Base-by-base conservation (phyloP, 2,888 invertebrate genomes). In the Xestobium rufovillosum region DNA sequence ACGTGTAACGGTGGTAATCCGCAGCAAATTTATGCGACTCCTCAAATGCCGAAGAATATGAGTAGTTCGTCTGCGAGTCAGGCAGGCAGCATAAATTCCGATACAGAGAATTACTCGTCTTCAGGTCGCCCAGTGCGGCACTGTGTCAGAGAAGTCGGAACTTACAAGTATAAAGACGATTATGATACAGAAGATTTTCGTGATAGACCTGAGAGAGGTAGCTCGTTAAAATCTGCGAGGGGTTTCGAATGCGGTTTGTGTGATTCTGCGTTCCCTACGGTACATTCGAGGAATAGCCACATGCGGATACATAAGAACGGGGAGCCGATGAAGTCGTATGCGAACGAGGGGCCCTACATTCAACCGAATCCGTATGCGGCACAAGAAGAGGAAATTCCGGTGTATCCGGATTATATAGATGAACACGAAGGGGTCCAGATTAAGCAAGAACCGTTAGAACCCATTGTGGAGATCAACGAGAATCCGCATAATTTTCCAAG, bases 261-360 rank as follows among this genome's bases (percentile, higher is more conserved):
- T 41, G 58, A 57, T 36, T 62, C 61, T 0, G 60, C 63, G 2
- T 66, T 66, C 43, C 63, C 63, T 1, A 64, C 64, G 0, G 57
- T 62, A 11, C 62, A 63, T 28, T 65, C 66, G 1, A 45, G 59
- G 10, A 66, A 66, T 40, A 63, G 62, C 39, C 66, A 66, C 48
- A 66, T 66, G 66, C 52, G 66, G 12, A 63, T 66, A 12, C 66
- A 66, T 43, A 65, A 65, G 39, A 54, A 56, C 9, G 61, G 57
- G 27, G 6, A 6, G 23, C 23, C 23, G 23, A n/a, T n/a, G 23
- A 19, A 6, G 23, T 6, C 6, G 23, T 6, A 19, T 19, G 6
- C 6, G 6, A 19, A 19, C 23, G 23, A 8, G 6, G n/a, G 23
- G 23, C 6, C 6, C 23, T 6, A n/a, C 6, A n/a, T 6, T 8